These are phyloP conservation scores for Spatula clypeata DNA, from an alignment of 2,797 vertebrate species.

Conservation along the genomic window DNA sequence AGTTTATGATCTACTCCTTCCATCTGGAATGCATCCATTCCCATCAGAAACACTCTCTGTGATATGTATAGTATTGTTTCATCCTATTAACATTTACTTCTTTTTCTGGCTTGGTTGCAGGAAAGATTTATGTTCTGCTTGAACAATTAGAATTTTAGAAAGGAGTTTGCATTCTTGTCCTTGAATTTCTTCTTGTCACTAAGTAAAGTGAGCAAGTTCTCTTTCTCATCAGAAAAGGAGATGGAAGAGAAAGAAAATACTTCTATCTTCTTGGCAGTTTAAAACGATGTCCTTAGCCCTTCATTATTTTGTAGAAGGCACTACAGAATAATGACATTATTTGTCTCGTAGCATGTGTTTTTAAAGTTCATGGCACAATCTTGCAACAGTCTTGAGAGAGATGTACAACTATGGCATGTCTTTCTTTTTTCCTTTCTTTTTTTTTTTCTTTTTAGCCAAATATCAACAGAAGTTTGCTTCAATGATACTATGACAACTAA, in stretches of 20 bases:
- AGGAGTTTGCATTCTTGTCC: too few relatives aligned
- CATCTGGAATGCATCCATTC: neutral
- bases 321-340: too few relatives aligned
- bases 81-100: neutral
- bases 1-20: neutral
- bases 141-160: neutral
- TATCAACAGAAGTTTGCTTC: neutral
- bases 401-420: too few relatives aligned
- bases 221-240: neutral
- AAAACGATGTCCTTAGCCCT: neutral
- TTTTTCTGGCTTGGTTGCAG: neutral
- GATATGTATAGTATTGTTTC: neutral
- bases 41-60: neutral
- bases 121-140: neutral
- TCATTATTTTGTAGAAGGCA: neutral
- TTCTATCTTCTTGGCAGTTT: neutral
- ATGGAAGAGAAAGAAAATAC: neutral
- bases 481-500: neutral
- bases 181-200: neutral
- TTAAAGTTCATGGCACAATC: neutral
- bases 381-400: neutral
- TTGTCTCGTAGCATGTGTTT: neutral
- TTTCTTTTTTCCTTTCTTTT: neutral
- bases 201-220: neutral
- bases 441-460: neutral